These are phyloP conservation scores for Lepidotrigona ventralis DNA, from an alignment of 1,140 invertebrate species.

Conservation along the genomic window DNA sequence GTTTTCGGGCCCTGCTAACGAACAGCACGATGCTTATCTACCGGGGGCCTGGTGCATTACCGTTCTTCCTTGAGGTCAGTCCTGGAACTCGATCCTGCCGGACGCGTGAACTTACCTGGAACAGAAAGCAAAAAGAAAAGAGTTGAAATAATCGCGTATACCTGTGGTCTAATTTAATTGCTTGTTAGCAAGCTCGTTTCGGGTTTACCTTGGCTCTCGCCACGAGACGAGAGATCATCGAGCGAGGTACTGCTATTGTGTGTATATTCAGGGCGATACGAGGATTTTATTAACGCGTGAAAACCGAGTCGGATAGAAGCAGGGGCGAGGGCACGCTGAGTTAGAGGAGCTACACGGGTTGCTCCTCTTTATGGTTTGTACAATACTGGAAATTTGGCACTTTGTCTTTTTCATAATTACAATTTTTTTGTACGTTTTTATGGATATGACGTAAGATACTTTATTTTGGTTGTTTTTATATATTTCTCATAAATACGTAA, in stretches of 20 bases:
- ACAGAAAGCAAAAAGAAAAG: slow-evolving; percentile 59
- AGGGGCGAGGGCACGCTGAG: neutral
- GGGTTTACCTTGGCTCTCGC: too few species aligned
- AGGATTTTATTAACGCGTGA: neutral
- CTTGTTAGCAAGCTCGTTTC: slow-evolving; percentile 63
- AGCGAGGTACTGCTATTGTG: neutral
- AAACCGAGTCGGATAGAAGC: neutral
- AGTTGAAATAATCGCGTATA: slow-evolving; percentile 53
- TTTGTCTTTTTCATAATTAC: too few species aligned
- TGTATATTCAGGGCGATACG: too few species aligned
- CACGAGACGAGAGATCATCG: neutral
- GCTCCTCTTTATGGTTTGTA: neutral
- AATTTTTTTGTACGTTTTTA: too few species aligned
- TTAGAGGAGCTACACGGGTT: too few species aligned
- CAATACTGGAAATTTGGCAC: neutral
- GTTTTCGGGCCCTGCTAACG: slow-evolving; percentile 64
- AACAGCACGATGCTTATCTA: slow-evolving; percentile 73
- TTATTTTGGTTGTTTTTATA: too few species aligned
- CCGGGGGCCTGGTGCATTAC: slow-evolving; percentile 61
- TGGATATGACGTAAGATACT: too few species aligned
- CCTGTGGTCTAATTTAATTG: slow-evolving; percentile 69
- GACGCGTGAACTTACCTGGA: slow-evolving; percentile 72
- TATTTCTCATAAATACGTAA: too few species aligned
- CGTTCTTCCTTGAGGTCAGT: slow-evolving; percentile 62
- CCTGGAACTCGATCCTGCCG: slow-evolving; percentile 15